A percentile compares a stretch with the other conserved stretches of the same genome.
phyloP scores from a whole-genome alignment of 2,888 invertebrate species.

The Gastrophysa polygoni region DNA sequence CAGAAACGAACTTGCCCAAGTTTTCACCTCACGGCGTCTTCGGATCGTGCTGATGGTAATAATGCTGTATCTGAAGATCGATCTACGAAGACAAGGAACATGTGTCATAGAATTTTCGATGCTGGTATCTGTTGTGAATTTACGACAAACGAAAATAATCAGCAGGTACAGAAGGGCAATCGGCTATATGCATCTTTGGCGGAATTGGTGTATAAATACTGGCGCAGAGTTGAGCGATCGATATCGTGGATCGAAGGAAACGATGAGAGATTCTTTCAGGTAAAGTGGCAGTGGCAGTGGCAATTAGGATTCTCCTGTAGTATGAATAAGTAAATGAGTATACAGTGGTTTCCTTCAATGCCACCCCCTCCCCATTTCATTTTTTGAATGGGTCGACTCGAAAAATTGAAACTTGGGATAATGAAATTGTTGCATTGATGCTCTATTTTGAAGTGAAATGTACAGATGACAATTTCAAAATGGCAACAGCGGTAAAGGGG shows the following conservation, averaged over 20 bases:
- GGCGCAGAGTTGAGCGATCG: slow-evolving; percentile 1
- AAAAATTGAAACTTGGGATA: too few relatives aligned
- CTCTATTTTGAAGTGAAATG: too few relatives aligned
- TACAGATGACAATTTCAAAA: too few relatives aligned
- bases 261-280: too few relatives aligned
- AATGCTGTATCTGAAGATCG: background rate
- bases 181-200: background rate
- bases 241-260: slow-evolving; percentile 10
- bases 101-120: background rate
- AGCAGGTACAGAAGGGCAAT: background rate
- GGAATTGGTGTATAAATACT: slow-evolving; percentile 8
- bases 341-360: too few relatives aligned
- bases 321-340: too few relatives aligned
- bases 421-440: too few relatives aligned
- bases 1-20: background rate
- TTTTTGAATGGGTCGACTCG: too few relatives aligned
- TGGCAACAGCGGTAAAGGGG: too few relatives aligned
- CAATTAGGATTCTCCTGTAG: too few relatives aligned
- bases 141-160: background rate
- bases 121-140: background rate
- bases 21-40: background rate
- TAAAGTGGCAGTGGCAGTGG: too few relatives aligned
- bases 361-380: too few relatives aligned
- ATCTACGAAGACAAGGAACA: background rate
- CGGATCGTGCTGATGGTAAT: background rate